phyloP scores from a whole-genome alignment of 2,113 vertebrate species.

The Agelaius phoeniceus region DNA sequence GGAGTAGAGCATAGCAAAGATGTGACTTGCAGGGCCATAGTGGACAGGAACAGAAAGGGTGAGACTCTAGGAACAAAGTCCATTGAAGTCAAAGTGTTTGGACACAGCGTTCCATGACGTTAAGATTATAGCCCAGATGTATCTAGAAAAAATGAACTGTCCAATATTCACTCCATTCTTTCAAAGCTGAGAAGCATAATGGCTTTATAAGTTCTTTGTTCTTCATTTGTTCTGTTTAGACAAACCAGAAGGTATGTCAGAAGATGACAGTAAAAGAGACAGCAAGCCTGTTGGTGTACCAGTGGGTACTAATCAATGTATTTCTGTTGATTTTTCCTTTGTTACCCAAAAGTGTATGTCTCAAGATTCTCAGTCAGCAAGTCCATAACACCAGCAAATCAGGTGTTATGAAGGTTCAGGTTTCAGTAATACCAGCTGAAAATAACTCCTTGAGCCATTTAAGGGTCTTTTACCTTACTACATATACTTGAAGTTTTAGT shows the following conservation, averaged over 20 bases:
- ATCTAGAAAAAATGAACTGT: neutral
- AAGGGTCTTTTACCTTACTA: neutral
- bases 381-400: neutral
- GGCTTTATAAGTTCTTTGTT: neutral
- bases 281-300: neutral
- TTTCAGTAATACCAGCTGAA: neutral
- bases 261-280: neutral
- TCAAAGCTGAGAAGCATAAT: neutral
- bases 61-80: neutral
- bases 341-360: neutral
- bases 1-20: neutral
- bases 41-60: neutral
- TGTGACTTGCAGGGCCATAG: neutral
- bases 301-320: neutral
- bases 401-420: neutral
- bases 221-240: neutral
- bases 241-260: neutral
- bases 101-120: rapidly evolving
- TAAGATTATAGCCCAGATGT: neutral
- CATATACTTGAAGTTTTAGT: neutral
- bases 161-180: neutral
- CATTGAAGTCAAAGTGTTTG: neutral
- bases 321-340: neutral
- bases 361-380: neutral
- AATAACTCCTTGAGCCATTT: neutral